phyloP scores from a whole-genome alignment of 2,113 vertebrate species.

The Pyxicephalus adspersus region DNA sequence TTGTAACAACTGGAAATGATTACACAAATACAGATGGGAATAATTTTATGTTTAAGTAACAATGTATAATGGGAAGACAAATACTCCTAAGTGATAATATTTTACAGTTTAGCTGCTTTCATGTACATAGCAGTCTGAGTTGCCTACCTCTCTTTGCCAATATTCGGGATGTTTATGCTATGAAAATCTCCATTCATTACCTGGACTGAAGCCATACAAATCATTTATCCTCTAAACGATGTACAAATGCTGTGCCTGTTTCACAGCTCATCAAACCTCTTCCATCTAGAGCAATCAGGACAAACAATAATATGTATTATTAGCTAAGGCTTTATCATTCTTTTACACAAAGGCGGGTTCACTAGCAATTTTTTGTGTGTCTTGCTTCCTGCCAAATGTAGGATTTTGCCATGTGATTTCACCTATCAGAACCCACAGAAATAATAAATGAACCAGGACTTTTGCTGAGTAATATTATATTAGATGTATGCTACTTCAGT shows the following conservation, averaged over 20 bases:
- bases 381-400: constrained; percentile 6
- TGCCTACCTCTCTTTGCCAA: constrained; percentile 6
- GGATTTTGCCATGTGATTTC: neutral
- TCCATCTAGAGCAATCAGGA: constrained; percentile 37
- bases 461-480: too few relatives aligned
- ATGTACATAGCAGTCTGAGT: neutral
- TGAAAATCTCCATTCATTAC: constrained; percentile 36
- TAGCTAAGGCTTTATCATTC: constrained; percentile 29
- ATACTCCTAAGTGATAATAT: neutral
- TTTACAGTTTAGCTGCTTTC: constrained; percentile 26
- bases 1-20: neutral
- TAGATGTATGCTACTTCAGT: too few relatives aligned
- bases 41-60: constrained; percentile 25
- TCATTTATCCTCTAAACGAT: constrained; percentile 24
- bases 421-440: neutral
- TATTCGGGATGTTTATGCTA: constrained; percentile 40
- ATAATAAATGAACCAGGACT: neutral
- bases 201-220: constrained; percentile 40
- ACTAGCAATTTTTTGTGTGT: constrained; percentile 24
- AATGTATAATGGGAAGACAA: constrained; percentile 25
- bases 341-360: constrained; percentile 32
- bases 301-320: constrained; percentile 46
- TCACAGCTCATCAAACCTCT: constrained; percentile 43
- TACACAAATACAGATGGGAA: neutral
- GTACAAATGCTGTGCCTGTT: constrained; percentile 21